These are phyloP conservation scores for Pogonus chalceus DNA, from an alignment of 1,140 invertebrate species.

Conservation along the genomic window DNA sequence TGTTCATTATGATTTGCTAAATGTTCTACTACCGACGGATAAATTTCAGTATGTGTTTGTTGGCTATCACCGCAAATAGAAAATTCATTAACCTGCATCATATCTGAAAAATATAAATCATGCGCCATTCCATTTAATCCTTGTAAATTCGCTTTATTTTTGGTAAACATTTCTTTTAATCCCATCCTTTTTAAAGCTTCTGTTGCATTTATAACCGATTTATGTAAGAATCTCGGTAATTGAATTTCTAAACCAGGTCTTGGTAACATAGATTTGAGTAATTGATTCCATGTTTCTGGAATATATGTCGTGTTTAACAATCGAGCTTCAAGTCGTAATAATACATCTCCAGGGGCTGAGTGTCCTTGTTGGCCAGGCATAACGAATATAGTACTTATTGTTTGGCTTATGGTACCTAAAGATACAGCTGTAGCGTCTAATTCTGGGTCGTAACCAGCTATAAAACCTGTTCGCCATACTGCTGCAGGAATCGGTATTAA, in stretches of 20 bases:
- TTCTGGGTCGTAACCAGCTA: slow-evolving; percentile 71
- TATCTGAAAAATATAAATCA: slow-evolving; percentile 66
- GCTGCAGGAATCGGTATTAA: slow-evolving; percentile 72
- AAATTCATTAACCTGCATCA: slow-evolving; percentile 68
- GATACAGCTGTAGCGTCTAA: slow-evolving; percentile 72
- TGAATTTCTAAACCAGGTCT: slow-evolving; percentile 65
- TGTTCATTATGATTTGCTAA: slow-evolving; percentile 15
- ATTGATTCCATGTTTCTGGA: slow-evolving; percentile 59
- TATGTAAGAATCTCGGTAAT: slow-evolving; percentile 71
- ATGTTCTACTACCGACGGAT: slow-evolving; percentile 45
- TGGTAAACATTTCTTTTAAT: slow-evolving; percentile 62
- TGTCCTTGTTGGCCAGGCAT: slow-evolving; percentile 47
- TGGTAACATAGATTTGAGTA: slow-evolving; percentile 60
- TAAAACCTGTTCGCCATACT: slow-evolving; percentile 60
- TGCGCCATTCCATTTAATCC: slow-evolving; percentile 65
- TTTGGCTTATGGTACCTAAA: slow-evolving; percentile 55
- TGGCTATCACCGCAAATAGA: slow-evolving; percentile 64
- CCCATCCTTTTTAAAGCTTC: slow-evolving; percentile 67
- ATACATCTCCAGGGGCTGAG: slow-evolving; percentile 59
- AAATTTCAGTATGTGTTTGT: slow-evolving; percentile 60
- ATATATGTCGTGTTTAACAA: slow-evolving; percentile 52
- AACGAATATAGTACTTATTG: slow-evolving; percentile 65
- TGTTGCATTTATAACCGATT: slow-evolving; percentile 68
- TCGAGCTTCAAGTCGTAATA: slow-evolving; percentile 58
- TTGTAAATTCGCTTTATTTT: slow-evolving; percentile 61